Percentiles rank a stretch among this genome's conserved stretches.
Evolutionary conservation across 2,888 invertebrate genomes (phyloP).

Genomic region (Parnassius orleans): DNA sequence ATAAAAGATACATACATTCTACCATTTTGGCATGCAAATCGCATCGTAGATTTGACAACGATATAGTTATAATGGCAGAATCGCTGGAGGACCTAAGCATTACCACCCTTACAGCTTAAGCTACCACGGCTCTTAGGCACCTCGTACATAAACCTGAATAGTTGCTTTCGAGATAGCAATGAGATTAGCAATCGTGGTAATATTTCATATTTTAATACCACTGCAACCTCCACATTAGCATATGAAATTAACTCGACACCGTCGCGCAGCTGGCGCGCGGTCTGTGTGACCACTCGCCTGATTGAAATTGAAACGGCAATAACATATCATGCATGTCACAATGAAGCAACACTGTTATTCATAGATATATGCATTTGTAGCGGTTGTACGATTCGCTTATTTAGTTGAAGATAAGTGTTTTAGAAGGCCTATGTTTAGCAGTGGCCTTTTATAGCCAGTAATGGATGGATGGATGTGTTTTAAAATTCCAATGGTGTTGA

Average conservation of each 20-base stretch:
- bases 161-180: slow-evolving; percentile 7
- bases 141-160: not conserved
- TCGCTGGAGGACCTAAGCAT: too few relatives aligned
- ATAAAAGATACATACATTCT: too few relatives aligned
- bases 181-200: slow-evolving; percentile 16
- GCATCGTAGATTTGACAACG: too few relatives aligned
- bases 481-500: too few relatives aligned
- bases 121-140: too few relatives aligned
- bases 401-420: not conserved
- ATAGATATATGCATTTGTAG: not conserved
- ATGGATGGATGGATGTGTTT: too few relatives aligned
- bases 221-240: slow-evolving; percentile 48
- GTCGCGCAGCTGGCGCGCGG: slow-evolving; percentile 44
- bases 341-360: not conserved
- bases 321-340: slow-evolving; percentile 25
- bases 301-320: slow-evolving; percentile 36
- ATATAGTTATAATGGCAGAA: too few relatives aligned
- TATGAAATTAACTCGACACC: slow-evolving; percentile 54
- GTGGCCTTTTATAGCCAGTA: too few relatives aligned
- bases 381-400: not conserved
- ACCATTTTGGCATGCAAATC: too few relatives aligned
- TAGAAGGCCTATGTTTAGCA: too few relatives aligned
- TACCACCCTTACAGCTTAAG: too few relatives aligned
- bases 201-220: slow-evolving; percentile 35
- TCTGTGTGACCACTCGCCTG: slow-evolving; percentile 36